phyloP scores from a whole-genome alignment of 2,888 invertebrate species.

The Leptura quadrifasciata region DNA sequence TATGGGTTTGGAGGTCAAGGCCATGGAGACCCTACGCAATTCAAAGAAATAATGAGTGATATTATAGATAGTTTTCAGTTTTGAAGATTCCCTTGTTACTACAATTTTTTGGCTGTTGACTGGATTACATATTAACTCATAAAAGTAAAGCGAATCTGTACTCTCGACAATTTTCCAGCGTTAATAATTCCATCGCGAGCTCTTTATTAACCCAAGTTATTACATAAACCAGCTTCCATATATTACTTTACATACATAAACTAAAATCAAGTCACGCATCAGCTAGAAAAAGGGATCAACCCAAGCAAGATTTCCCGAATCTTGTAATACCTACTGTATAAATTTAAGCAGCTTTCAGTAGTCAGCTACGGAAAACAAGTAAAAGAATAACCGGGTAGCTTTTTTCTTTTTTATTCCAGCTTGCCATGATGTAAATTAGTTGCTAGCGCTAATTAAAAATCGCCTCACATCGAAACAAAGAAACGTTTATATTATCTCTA shows the following conservation, averaged over 20 bases:
- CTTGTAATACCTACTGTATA: conserved; percentile 22
- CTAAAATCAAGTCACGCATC: conserved; percentile 23
- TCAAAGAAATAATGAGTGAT: too few species aligned
- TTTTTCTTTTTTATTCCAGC: conserved; percentile 17
- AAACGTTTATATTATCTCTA: conserved; percentile 36
- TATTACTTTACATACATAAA: conserved; percentile 6
- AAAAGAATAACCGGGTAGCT: neutral
- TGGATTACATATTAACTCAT: too few species aligned
- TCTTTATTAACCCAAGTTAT: neutral
- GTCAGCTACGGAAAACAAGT: conserved; percentile 5
- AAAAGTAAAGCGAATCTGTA: neutral
- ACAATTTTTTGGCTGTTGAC: too few species aligned
- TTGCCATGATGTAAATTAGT: conserved; percentile 30
- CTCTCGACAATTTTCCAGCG: neutral
- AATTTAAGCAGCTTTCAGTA: conserved; percentile 18
- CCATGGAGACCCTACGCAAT: too few species aligned
- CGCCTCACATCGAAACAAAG: conserved; percentile 39
- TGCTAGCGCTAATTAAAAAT: conserved; percentile 33
- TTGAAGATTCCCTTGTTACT: too few species aligned
- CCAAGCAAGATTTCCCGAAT: conserved; percentile 22
- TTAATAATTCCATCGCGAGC: neutral
- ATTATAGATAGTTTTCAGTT: too few species aligned
- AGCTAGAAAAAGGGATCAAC: conserved; percentile 14
- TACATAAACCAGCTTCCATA: conserved; percentile 1
- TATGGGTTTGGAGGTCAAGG: too few species aligned